Evolutionary conservation across 2,113 vertebrate species (phyloP).

Genomic region (Nerophis lumbriciformis): DNA sequence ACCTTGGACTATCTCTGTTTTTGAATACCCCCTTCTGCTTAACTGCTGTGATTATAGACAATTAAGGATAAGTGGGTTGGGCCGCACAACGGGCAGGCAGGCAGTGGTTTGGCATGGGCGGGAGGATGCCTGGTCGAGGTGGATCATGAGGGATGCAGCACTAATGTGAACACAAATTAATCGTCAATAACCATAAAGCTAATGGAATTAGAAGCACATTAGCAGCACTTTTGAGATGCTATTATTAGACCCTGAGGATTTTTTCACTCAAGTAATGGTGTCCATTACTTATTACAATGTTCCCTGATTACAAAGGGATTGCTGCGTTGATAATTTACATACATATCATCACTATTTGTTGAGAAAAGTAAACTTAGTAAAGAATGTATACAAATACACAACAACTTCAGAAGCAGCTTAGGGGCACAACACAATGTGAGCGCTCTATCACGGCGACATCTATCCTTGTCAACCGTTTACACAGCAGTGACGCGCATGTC

Average conservation of each 20-base stretch:
- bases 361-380: too few species aligned
- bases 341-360: too few species aligned
- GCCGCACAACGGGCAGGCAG: not conserved
- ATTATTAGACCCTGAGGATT: not conserved
- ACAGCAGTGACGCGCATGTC: too few species aligned
- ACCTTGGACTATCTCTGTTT: too few species aligned
- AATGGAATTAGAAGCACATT: not conserved
- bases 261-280: not conserved
- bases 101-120: conserved; percentile 9
- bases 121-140: conserved; percentile 51
- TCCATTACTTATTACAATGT: not conserved
- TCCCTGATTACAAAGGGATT: not conserved
- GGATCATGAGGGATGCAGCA: conserved; percentile 3
- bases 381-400: too few species aligned
- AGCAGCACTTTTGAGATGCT: not conserved
- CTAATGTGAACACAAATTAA: conserved; percentile 7
- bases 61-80: too few species aligned
- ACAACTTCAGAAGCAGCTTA: too few species aligned
- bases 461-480: too few species aligned
- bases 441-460: too few species aligned
- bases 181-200: not conserved
- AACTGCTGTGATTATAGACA: too few species aligned
- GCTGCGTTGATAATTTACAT: not conserved
- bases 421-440: too few species aligned
- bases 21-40: too few species aligned